Base-by-base conservation (phyloP, 1,140 invertebrate species). In the Chrysoperla carnea region DNA sequence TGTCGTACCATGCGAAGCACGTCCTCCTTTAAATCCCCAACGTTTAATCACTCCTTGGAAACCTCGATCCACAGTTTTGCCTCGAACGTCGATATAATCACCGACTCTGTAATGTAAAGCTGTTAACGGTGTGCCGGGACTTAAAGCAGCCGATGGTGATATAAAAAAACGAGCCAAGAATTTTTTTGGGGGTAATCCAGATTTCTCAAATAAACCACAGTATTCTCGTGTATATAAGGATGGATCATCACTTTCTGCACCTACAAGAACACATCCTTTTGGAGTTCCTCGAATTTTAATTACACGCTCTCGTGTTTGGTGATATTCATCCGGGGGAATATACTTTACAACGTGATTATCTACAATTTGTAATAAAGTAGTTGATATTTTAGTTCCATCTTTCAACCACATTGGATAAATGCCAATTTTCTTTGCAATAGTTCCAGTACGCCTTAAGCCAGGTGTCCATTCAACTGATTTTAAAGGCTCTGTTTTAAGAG, bases 1-100 rank as follows among this genome's bases (percentile, higher is more conserved):
- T 1, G 94, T 99, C 5, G 78, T 74, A 50, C 94, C 93, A 59
- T 95, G 92, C 39, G 79, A 78, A 7, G 83, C 83, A 47, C 86
- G 90, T 73, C 86, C 81, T 44, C 95, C 95, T 58, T 87, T 83
- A 56, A 99, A 93, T 35, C 89, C 89, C 77, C 89, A 95, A 23
- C 94, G 70, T 66, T 89, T 95, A 67, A 97, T 84, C 0, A 96
- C 95, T 40, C 96, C 95, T 76, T 99, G 93, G 58, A 98, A 99
- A n/a, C 94, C 95, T 57, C 82, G 73, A 56, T 91, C 81, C 36
- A 91, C 78, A 4, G 94, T 96, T 72, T 84, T 87, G 17, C 82
- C 90, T 53, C 78, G 69, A 29, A 93, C 72, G 67, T 98, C 93
- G 14, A 99, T 73, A 61, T 73, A 76, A 62, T 97, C 84, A 8